These are phyloP conservation scores for Pterostichus niger DNA, from an alignment of 2,888 invertebrate species.

Conservation along the genomic window DNA sequence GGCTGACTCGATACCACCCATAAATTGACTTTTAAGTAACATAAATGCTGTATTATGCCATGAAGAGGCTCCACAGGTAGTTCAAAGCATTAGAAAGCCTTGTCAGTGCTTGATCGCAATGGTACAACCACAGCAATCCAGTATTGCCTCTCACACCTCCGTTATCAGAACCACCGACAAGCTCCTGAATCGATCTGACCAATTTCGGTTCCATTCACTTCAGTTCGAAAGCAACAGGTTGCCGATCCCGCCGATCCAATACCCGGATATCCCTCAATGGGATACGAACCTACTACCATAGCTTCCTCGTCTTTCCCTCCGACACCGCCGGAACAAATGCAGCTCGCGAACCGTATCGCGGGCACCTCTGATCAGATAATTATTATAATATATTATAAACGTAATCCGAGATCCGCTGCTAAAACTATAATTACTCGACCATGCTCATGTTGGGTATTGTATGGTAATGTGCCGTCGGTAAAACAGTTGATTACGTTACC, in stretches of 20 bases:
- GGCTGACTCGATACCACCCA: no score
- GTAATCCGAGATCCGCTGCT: slow-evolving; percentile 60
- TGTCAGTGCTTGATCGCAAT: not conserved
- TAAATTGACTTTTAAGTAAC: no score
- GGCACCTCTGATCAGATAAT: slow-evolving; percentile 60
- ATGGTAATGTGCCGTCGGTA: slow-evolving; percentile 55
- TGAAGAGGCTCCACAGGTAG: slow-evolving; percentile 34
- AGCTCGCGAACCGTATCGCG: slow-evolving; percentile 22
- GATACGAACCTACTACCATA: slow-evolving; percentile 39
- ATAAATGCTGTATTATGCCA: no score
- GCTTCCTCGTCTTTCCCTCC: not conserved
- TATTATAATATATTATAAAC: slow-evolving; percentile 64
- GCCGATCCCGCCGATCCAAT: slow-evolving; percentile 42
- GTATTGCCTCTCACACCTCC: slow-evolving; percentile 56
- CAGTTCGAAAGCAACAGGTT: slow-evolving; percentile 62
- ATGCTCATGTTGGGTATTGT: slow-evolving; percentile 54
- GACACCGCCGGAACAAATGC: not conserved
- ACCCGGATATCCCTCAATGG: slow-evolving; percentile 17
- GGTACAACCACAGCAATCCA: slow-evolving; percentile 54
- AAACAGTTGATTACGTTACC: slow-evolving; percentile 59
- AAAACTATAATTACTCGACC: slow-evolving; percentile 63
- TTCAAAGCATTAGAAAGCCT: not conserved
- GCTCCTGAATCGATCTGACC: slow-evolving; percentile 64
- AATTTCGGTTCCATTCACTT: slow-evolving; percentile 63
- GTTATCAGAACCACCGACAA: slow-evolving; percentile 55